Conservation (phyloP, 2,888 invertebrate species). For the Stenichneumon culpator region DNA sequence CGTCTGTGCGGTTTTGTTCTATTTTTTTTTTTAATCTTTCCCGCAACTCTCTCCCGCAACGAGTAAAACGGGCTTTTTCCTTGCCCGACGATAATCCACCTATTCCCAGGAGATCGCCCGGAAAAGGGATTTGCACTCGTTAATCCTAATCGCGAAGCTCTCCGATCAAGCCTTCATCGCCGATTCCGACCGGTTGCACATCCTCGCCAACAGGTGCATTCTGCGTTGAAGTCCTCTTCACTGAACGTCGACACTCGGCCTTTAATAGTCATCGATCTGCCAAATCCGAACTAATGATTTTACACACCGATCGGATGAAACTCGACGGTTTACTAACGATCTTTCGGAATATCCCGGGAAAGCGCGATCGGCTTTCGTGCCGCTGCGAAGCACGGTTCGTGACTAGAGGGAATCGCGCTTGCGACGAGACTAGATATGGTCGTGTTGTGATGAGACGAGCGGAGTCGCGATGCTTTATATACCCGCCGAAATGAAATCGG, state of each 20-base stretch:
- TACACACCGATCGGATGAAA: slow-evolving; percentile 2
- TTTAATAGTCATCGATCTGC: neutral
- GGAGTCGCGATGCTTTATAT: slow-evolving; percentile 24
- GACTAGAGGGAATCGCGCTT: slow-evolving; percentile 42
- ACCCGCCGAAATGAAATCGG: slow-evolving; percentile 27
- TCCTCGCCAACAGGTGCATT: neutral
- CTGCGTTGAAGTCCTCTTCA: neutral
- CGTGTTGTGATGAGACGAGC: slow-evolving; percentile 22
- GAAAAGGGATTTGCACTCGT: slow-evolving; percentile 7
- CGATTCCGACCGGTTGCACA: slow-evolving; percentile 16
- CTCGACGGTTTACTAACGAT: neutral
- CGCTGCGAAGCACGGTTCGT: slow-evolving; percentile 4
- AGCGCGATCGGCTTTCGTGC: neutral
- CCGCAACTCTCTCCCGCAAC: neutral
- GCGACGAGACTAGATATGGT: slow-evolving; percentile 46
- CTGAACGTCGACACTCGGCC: neutral
- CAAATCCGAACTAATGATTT: neutral
- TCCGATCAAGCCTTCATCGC: slow-evolving; percentile 11
- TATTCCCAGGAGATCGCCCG: neutral
- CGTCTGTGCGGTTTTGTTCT: slow-evolving; percentile 22
- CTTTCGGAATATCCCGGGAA: neutral
- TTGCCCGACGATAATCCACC: neutral
- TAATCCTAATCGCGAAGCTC: neutral
- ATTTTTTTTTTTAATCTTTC: slow-evolving; percentile 14
- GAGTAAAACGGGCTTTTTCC: neutral